Conservation (phyloP, 2,113 vertebrate genomes). For the Echinops telfairi region DNA sequence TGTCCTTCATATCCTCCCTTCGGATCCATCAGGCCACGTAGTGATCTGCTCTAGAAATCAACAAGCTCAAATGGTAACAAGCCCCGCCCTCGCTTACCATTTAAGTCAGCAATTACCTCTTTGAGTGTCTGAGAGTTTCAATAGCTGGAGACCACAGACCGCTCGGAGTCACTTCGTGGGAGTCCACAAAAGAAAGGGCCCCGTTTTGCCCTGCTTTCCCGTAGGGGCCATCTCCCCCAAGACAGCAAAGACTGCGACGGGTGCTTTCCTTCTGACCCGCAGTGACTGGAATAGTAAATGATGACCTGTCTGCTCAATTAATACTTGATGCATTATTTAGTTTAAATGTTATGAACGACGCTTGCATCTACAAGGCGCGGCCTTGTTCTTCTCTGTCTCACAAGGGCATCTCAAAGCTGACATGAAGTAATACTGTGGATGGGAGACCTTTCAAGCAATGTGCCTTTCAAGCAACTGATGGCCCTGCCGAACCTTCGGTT, state of each 20-base stretch:
- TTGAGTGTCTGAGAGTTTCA: background rate
- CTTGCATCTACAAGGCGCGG: background rate
- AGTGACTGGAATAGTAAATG: constrained; percentile 1
- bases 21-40: too few relatives aligned
- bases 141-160: background rate
- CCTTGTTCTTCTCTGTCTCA: background rate
- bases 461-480: background rate
- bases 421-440: background rate
- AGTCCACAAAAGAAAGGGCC: background rate
- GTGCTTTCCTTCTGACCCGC: constrained; percentile 21
- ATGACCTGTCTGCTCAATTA: background rate
- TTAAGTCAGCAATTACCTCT: background rate
- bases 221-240: background rate
- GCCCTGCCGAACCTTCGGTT: background rate
- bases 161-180: background rate
- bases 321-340: background rate
- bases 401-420: constrained; percentile 22
- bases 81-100: background rate
- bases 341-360: constrained; percentile 37
- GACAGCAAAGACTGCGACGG: background rate
- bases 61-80: background rate
- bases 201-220: background rate
- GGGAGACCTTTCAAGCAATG: background rate
- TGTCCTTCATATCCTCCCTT: too few relatives aligned
- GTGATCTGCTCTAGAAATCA: constrained; percentile 17